A percentile compares a stretch with the other conserved stretches of the same genome.
These are phyloP conservation scores for Nomada flava DNA, from an alignment of 2,888 invertebrate genomes.

Conservation along the genomic window DNA sequence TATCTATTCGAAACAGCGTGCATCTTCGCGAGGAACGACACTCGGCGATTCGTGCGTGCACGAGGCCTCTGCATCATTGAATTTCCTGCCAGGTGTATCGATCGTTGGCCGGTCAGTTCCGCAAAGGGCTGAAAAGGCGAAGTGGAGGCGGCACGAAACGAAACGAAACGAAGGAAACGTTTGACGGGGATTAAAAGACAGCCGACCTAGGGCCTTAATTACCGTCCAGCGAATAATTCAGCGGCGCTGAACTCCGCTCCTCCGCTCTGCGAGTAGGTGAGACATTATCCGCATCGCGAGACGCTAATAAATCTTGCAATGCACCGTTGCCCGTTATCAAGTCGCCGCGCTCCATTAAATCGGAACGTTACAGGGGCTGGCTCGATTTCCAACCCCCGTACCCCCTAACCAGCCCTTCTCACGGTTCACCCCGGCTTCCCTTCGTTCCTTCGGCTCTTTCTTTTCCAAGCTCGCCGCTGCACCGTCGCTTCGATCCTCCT, in stretches of 20 bases:
- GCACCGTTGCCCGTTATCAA: constrained; percentile 73
- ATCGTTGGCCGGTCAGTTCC: constrained; percentile 26
- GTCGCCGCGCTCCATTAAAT: constrained; percentile 79
- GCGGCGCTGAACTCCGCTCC: constrained; percentile 13
- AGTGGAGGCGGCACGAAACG: background rate
- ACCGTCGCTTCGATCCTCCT: background rate
- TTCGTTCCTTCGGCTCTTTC: constrained; percentile 11
- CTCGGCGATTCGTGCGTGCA: constrained; percentile 42
- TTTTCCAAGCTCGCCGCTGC: background rate
- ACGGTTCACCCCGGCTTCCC: constrained; percentile 22
- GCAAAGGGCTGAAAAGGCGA: constrained; percentile 9
- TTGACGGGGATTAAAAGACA: constrained; percentile 64
- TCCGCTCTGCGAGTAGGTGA: constrained; percentile 30
- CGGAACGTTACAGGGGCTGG: constrained; percentile 49
- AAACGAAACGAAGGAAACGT: constrained; percentile 44
- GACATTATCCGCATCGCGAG: constrained; percentile 60
- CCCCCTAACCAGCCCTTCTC: background rate
- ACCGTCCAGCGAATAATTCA: constrained; percentile 67
- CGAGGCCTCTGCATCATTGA: constrained; percentile 45
- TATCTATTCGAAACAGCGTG: too few relatives aligned
- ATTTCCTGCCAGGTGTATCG: constrained; percentile 43
- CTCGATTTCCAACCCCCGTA: background rate
- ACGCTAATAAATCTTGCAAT: constrained; percentile 76
- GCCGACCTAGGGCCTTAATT: constrained; percentile 62
- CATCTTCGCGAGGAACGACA: constrained; percentile 13